phyloP scores from a whole-genome alignment of 37 sponge, comb jelly and placozoan genomes.

The Haliclona indistincta region DNA sequence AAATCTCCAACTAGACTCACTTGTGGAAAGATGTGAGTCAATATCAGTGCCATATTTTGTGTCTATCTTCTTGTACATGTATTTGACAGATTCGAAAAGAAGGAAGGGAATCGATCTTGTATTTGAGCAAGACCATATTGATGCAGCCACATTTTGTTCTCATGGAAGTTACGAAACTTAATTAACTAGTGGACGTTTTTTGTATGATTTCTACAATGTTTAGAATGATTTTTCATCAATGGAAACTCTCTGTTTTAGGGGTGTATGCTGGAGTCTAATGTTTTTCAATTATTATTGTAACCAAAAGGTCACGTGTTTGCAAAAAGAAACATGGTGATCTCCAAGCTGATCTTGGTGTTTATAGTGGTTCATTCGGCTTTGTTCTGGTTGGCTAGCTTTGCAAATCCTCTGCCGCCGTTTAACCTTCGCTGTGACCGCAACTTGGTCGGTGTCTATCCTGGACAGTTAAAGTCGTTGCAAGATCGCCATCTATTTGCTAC shows the following conservation, averaged over 20 bases:
- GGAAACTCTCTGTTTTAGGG: conserved; percentile 16
- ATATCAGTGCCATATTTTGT: too few relatives aligned
- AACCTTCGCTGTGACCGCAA: conserved; percentile 35
- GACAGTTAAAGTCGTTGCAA: background rate
- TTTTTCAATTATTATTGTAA: too few relatives aligned
- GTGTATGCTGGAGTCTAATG: too few relatives aligned
- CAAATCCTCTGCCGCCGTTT: conserved; percentile 25
- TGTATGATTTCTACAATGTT: too few relatives aligned
- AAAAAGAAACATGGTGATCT: conserved; percentile 1
- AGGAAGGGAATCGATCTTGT: too few relatives aligned
- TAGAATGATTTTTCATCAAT: too few relatives aligned
- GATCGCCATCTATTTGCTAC: conserved; percentile 26
- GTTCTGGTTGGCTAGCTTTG: background rate
- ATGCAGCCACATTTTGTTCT: too few relatives aligned
- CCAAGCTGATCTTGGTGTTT: background rate
- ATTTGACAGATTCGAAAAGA: too few relatives aligned
- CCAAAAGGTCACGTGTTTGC: background rate
- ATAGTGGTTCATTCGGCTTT: background rate
- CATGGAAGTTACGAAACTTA: too few relatives aligned
- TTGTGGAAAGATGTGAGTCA: conserved; percentile 48
- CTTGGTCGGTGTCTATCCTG: conserved; percentile 2
- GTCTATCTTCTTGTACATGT: too few relatives aligned
- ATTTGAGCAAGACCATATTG: too few relatives aligned
- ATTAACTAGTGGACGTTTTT: too few relatives aligned
- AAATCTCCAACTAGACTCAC: conserved; percentile 1